phyloP scores from a whole-genome alignment of 2,113 vertebrate species.

The Callocephalon fimbriatum region DNA sequence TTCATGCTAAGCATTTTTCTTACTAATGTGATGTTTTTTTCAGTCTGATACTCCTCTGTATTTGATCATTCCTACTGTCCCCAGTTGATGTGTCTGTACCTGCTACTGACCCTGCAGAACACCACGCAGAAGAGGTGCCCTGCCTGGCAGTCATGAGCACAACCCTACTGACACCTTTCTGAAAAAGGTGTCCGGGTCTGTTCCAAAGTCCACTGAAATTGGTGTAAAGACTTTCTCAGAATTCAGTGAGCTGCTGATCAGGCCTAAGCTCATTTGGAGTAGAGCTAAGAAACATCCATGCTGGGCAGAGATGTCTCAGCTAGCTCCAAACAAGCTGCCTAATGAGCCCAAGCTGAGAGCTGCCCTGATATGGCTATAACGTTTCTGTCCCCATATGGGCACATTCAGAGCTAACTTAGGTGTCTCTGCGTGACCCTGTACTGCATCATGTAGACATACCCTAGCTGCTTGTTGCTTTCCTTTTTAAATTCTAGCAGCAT shows the following conservation, averaged over 20 bases:
- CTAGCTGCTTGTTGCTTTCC: not conserved
- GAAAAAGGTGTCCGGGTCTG: not conserved
- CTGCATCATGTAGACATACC: not conserved
- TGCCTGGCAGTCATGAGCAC: fast-evolving
- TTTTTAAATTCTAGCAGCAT: not conserved
- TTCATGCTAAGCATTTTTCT: not conserved
- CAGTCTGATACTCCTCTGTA: not conserved
- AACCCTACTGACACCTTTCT: not conserved
- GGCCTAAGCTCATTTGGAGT: not conserved
- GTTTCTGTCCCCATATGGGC: not conserved
- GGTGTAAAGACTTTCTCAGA: not conserved
- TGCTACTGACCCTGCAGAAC: not conserved
- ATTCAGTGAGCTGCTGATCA: not conserved
- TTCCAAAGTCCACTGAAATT: not conserved
- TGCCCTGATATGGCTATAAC: not conserved
- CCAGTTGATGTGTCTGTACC: not conserved
- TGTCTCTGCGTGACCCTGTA: not conserved
- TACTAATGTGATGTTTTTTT: not conserved
- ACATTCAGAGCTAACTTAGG: not conserved
- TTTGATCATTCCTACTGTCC: not conserved
- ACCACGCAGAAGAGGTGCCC: not conserved
- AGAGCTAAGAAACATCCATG: not conserved
- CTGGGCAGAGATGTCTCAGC: conserved; percentile 3
- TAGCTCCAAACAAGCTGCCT: conserved; percentile 9
- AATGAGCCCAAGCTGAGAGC: conserved; percentile 20